Evolutionary conservation across 2,797 vertebrate genomes (phyloP).

Genomic region (Fundulus diaphanus): DNA sequence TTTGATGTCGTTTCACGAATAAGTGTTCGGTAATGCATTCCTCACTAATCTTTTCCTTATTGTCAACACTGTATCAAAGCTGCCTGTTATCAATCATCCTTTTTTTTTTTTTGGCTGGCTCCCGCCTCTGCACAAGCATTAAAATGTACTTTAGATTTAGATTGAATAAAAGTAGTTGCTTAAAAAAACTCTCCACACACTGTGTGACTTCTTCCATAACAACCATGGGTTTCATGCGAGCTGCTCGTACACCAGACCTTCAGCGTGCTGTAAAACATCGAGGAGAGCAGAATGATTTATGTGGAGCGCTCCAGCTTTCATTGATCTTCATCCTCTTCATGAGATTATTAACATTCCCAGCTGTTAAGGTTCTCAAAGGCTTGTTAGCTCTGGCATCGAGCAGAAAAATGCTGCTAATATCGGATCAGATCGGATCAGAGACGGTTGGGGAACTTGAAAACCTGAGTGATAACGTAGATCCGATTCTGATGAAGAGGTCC

Average conservation of each 20-base stretch:
- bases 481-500: constrained; percentile 41
- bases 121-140: constrained; percentile 36
- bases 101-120: constrained; percentile 1
- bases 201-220: constrained; percentile 42
- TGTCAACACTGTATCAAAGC: constrained; percentile 40
- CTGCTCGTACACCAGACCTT: constrained; percentile 19
- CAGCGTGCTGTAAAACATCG: constrained; percentile 11
- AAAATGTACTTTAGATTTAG: constrained; percentile 47
- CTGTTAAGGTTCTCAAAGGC: constrained; percentile 67
- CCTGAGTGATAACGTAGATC: constrained; percentile 56
- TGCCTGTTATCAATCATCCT: constrained; percentile 52
- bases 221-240: constrained; percentile 36
- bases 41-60: constrained; percentile 57
- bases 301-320: constrained; percentile 46
- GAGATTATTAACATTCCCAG: constrained; percentile 63
- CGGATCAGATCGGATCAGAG: constrained; percentile 77
- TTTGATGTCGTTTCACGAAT: constrained; percentile 53
- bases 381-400: constrained; percentile 70
- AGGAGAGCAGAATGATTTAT: constrained; percentile 59
- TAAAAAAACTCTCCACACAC: constrained; percentile 45
- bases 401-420: constrained; percentile 78
- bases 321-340: constrained; percentile 63
- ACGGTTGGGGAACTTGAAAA: constrained; percentile 59
- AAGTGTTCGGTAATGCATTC: constrained; percentile 46
- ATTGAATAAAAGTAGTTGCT: constrained; percentile 63